A percentile compares a stretch with the other conserved stretches of the same genome.
phyloP scores from a whole-genome alignment of 2,888 invertebrate species.

The Drosophila falleni region DNA sequence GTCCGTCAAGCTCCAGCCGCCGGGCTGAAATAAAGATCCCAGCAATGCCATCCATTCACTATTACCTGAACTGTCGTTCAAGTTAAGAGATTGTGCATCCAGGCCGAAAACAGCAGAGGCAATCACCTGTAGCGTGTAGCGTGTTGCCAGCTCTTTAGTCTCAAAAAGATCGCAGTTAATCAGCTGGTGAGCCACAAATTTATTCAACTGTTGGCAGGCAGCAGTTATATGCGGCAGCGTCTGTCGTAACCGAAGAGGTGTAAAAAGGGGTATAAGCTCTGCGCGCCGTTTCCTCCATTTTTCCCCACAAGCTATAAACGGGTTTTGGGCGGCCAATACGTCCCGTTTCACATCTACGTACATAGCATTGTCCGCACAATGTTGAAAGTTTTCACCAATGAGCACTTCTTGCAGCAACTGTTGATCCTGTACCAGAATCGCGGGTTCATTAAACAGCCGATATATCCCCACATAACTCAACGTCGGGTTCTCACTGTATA shows the following conservation, averaged over 20 bases:
- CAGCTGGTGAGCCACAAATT: conserved; percentile 40
- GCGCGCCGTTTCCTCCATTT: neutral
- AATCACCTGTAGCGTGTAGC: conserved; percentile 78
- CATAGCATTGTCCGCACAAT: conserved; percentile 75
- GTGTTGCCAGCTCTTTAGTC: conserved; percentile 67
- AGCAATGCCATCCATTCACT: conserved; percentile 51
- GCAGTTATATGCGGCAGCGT: conserved; percentile 66
- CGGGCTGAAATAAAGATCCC: conserved; percentile 71
- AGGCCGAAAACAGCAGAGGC: conserved; percentile 77
- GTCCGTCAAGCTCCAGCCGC: conserved; percentile 62
- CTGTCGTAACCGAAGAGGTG: conserved; percentile 72
- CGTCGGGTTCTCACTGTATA: conserved; percentile 36
- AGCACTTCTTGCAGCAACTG: conserved; percentile 72
- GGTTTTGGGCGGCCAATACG: conserved; percentile 65
- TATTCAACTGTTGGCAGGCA: conserved; percentile 62
- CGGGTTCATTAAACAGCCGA: conserved; percentile 76
- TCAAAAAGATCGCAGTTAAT: neutral
- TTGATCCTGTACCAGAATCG: conserved; percentile 69
- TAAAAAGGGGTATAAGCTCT: conserved; percentile 27
- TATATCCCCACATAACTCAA: conserved; percentile 73
- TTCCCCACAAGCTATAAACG: conserved; percentile 50
- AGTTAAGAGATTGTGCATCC: conserved; percentile 58
- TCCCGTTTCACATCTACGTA: conserved; percentile 66
- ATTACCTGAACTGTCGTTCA: neutral
- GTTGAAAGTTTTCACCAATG: conserved; percentile 66